A percentile compares a stretch with the other conserved stretches of the same genome.
Evolutionary conservation across 2,888 invertebrate genomes (phyloP).

Genomic region (Heliothis peltigera): DNA sequence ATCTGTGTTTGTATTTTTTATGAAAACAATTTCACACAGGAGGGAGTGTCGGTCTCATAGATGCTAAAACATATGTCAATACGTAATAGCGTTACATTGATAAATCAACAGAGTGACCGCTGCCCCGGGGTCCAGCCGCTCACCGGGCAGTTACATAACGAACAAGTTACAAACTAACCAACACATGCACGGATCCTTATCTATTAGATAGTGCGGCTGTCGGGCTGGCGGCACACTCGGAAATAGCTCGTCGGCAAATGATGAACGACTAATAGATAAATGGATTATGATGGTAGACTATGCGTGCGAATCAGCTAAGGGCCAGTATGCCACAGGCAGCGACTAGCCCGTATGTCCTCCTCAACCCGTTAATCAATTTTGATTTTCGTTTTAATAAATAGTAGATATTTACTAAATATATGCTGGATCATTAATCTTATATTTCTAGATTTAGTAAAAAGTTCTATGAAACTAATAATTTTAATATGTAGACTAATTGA

Average conservation of each 20-base stretch:
- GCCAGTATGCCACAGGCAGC: too few relatives aligned
- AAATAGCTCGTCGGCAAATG: slow-evolving; percentile 29
- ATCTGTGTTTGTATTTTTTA: too few relatives aligned
- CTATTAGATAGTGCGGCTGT: slow-evolving; percentile 26
- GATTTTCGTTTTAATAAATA: too few relatives aligned
- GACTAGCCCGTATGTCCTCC: too few relatives aligned
- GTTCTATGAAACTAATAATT: not conserved
- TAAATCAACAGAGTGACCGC: slow-evolving; percentile 31
- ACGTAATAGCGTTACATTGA: slow-evolving; percentile 22
- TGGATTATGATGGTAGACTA: too few relatives aligned
- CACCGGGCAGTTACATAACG: slow-evolving; percentile 21
- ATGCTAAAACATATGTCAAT: not conserved
- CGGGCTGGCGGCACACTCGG: slow-evolving; percentile 17
- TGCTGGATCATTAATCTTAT: not conserved
- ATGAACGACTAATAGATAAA: slow-evolving; percentile 28
- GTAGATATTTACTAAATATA: too few relatives aligned
- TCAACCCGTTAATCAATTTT: too few relatives aligned
- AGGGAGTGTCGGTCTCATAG: too few relatives aligned
- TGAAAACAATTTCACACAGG: too few relatives aligned
- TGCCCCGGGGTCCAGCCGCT: not conserved
- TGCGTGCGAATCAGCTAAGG: too few relatives aligned
- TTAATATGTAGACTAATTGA: not conserved
- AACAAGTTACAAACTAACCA: slow-evolving; percentile 5
- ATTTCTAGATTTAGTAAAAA: not conserved
- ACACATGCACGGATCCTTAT: slow-evolving; percentile 30